Evolutionary conservation across 2,797 vertebrate species (phyloP).

Genomic region (Anas flavirostris): DNA sequence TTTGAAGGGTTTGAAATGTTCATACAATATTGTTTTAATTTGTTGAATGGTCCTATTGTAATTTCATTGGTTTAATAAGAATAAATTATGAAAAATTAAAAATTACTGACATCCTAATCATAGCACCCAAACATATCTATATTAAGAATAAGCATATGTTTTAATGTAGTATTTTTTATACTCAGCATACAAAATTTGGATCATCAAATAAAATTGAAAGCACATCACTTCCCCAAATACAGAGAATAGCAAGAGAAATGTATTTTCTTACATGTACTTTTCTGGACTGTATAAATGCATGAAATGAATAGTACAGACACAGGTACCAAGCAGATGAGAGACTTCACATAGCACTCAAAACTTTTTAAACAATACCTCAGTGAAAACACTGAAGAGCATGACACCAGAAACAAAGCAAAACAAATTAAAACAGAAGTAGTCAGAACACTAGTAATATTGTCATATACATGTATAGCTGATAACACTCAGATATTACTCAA

Average conservation of each 20-base stretch:
- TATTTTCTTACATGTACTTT: not conserved
- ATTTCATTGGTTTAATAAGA: not conserved
- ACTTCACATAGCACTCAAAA: not conserved
- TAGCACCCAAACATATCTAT: not conserved
- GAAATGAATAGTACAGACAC: not conserved
- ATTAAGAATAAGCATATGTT: not conserved
- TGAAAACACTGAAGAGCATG: not conserved
- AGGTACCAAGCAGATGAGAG: not conserved
- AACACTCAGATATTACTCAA: not conserved
- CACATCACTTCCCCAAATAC: not conserved
- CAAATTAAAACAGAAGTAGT: not conserved
- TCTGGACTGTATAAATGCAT: not conserved
- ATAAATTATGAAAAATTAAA: not conserved
- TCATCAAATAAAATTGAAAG: not conserved
- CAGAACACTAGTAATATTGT: not conserved
- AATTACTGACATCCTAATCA: not conserved
- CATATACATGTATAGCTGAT: not conserved
- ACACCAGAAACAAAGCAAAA: not conserved
- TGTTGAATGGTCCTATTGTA: not conserved
- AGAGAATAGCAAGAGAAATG: not conserved
- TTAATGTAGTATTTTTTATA: not conserved
- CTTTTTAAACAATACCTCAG: not conserved
- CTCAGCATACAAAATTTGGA: accelerated
- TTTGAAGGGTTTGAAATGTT: not conserved
- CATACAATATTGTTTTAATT: not conserved